phyloP scores from a whole-genome alignment of 2,113 vertebrate species.

The Tyrannus savana region DNA sequence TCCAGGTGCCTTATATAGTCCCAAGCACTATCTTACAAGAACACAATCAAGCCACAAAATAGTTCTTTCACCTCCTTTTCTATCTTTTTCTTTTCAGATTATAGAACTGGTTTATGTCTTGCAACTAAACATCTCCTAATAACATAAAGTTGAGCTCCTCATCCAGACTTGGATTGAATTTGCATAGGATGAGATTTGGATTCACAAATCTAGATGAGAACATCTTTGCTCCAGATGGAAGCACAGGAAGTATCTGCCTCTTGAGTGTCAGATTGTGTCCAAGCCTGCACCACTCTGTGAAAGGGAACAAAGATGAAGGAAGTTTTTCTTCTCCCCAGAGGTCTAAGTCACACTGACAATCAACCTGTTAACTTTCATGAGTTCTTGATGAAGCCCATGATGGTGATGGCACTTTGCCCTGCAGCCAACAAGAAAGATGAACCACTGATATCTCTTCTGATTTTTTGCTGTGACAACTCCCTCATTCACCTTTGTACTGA shows the following conservation, averaged over 20 bases:
- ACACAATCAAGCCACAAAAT: neutral
- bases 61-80: neutral
- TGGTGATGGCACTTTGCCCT: neutral
- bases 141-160: neutral
- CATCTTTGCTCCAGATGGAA: slow-evolving; percentile 29
- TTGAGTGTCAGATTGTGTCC: neutral
- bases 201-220: neutral
- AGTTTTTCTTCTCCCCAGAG: neutral
- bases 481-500: neutral
- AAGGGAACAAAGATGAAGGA: neutral
- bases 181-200: neutral
- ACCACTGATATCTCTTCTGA: neutral
- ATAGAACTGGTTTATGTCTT: neutral
- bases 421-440: neutral
- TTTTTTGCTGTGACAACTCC: neutral
- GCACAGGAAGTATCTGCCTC: neutral
- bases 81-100: neutral
- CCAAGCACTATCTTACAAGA: slow-evolving; percentile 4
- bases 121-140: neutral
- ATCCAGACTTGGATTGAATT: neutral
- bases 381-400: neutral
- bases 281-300: neutral
- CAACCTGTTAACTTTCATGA: neutral
- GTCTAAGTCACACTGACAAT: neutral
- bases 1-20: slow-evolving; percentile 11